A percentile compares a stretch with the other conserved stretches of the same genome.
Evolutionary conservation across 2,113 vertebrate genomes (phyloP).

Genomic region (Brienomyrus brachyistius): DNA sequence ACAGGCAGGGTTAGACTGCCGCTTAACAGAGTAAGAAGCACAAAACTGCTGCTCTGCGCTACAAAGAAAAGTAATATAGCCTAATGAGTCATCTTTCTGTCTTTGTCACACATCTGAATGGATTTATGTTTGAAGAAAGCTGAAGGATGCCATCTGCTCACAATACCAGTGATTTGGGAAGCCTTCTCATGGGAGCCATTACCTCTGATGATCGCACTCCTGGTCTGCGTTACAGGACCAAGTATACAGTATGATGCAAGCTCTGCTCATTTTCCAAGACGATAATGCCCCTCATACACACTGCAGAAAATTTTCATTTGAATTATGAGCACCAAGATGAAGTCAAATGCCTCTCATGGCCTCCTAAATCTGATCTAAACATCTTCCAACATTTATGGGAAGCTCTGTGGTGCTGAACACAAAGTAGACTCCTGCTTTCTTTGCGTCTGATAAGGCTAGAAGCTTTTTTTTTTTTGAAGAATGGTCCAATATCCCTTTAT

Average conservation of each 20-base stretch:
- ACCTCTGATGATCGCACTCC: neutral
- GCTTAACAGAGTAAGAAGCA: neutral
- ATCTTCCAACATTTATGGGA: neutral
- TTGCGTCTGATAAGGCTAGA: neutral
- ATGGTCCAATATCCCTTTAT: neutral
- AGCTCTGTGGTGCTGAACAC: neutral
- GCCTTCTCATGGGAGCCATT: neutral
- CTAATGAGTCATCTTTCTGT: neutral
- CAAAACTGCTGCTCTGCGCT: neutral
- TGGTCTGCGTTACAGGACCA: neutral
- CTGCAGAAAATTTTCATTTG: neutral
- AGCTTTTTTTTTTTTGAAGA: neutral
- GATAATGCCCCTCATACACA: neutral
- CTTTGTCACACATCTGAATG: neutral
- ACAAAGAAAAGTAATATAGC: neutral
- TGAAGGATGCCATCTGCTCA: neutral
- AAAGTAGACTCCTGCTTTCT: neutral
- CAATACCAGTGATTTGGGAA: neutral
- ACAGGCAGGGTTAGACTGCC: neutral
- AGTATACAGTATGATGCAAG: neutral
- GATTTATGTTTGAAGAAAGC: neutral
- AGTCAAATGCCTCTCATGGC: neutral
- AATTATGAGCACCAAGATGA: neutral
- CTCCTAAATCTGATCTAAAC: neutral
- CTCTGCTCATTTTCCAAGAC: neutral